Evolutionary conservation across 1,140 invertebrate species (phyloP), one percentile per base, ranked within the genome.

Genomic region (Gryllus bimaculatus): DNA sequence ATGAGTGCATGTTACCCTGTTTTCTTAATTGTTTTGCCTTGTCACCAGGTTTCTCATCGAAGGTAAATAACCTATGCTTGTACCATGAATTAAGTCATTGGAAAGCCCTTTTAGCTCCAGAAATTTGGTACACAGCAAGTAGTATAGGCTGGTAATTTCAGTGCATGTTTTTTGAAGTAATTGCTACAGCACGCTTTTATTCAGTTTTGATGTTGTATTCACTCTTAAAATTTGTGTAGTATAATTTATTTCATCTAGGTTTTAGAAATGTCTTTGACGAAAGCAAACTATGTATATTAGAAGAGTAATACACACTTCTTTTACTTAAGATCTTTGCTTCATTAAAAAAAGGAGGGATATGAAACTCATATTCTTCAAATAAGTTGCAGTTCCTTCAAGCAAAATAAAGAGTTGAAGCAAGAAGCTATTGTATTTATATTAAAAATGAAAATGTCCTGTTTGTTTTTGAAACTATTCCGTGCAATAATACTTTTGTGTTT

Each of bases 181-280:
- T 66, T 66, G 54, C 26, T 39, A 7, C 54, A 13, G 54, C 54
- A 66, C 18, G 54, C 77, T 81, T 80, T 48, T 80, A 20, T 78
- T 80, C 75, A 48, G 26, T 80, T 79, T 80, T 76, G 79, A 79
- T 47, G 13, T 76, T 48, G 74, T 39, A 8, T 8, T 81, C 48
- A 48, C 21, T 49, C 39, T 75, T 77, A 75, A 66, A 39, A 21
- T 39, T 39, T 79, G 48, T 77, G 8, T 39, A 77, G 48, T 13
- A 13, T 77, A 47, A 78, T 48, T 78, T 78, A 26, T 47, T 54
- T 77, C 54, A 18, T 3, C 1, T 39, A 39, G 26, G 26, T 39
- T 39, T 39, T 39, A 39, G 26, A 39, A 39, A 39, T 5, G 5
- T 39, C 5, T 39, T 1, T 39, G 5, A 39, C 5, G 5, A 39